Conservation (phyloP, 2,888 invertebrate genomes). For the Linnaemya vulpina region DNA sequence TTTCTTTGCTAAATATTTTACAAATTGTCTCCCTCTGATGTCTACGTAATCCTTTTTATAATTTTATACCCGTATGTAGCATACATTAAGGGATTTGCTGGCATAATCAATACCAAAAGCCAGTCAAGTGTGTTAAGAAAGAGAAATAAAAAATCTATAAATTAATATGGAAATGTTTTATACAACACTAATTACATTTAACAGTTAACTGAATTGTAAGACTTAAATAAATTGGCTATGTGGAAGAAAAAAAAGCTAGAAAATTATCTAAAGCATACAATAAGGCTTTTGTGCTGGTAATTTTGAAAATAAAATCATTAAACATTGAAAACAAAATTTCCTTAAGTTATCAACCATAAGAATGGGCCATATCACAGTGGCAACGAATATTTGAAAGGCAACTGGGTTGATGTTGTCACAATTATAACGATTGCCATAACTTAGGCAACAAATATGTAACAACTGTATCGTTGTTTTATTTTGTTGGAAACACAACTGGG, state of each 20-base stretch:
- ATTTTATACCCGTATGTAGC: neutral
- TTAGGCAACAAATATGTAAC: neutral
- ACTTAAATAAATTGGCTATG: constrained; percentile 23
- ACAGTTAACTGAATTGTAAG: constrained; percentile 27
- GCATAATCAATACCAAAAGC: constrained; percentile 2
- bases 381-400: neutral
- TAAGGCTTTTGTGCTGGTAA: neutral
- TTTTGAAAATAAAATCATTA: neutral
- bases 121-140: constrained; percentile 19
- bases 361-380: neutral
- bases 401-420: neutral
- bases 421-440: neutral
- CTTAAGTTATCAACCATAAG: neutral
- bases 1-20: neutral
- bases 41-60: neutral
- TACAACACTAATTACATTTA: constrained; percentile 25
- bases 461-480: neutral
- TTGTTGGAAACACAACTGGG: too few relatives aligned
- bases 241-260: neutral
- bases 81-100: constrained; percentile 25
- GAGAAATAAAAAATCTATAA: too few relatives aligned
- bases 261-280: constrained; percentile 2
- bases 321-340: neutral
- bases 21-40: neutral
- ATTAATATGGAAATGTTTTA: neutral